Conservation (phyloP, 1,140 invertebrate genomes). For the Drosophila equinoxialis region DNA sequence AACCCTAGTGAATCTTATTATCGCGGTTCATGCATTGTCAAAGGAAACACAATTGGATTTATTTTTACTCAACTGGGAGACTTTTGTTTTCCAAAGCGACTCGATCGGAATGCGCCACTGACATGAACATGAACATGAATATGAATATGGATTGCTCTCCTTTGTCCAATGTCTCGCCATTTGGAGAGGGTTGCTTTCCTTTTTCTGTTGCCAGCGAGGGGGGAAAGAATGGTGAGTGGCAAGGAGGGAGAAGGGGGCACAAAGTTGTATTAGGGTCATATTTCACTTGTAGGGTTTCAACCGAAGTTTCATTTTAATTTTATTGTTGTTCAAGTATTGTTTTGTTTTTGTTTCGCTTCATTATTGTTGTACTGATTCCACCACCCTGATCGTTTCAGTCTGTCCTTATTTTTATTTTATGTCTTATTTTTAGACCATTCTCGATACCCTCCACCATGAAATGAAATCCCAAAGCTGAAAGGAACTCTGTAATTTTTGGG, state of each 20-base stretch:
- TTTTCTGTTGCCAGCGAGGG: slow-evolving; percentile 5
- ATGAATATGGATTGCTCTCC: slow-evolving; percentile 13
- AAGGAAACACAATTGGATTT: slow-evolving; percentile 33
- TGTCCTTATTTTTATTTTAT: too few species aligned
- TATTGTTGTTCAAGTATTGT: slow-evolving; percentile 65
- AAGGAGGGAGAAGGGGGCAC: slow-evolving; percentile 32
- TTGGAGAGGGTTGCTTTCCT: slow-evolving; percentile 34
- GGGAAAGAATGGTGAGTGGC: too few species aligned
- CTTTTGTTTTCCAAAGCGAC: neutral
- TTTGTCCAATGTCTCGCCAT: slow-evolving; percentile 15
- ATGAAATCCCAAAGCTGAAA: slow-evolving; percentile 7
- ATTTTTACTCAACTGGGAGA: slow-evolving; percentile 20
- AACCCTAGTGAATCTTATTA: neutral
- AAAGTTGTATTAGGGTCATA: slow-evolving; percentile 82
- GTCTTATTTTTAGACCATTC: slow-evolving; percentile 2
- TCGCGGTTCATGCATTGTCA: slow-evolving; percentile 24
- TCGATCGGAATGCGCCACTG: slow-evolving; percentile 32
- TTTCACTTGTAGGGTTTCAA: slow-evolving; percentile 82
- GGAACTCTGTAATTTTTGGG: neutral
- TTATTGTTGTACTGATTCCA: slow-evolving; percentile 29
- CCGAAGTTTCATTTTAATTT: slow-evolving; percentile 80
- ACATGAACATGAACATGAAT: slow-evolving; percentile 13
- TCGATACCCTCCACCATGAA: neutral
- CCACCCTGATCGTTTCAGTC: slow-evolving; percentile 46
- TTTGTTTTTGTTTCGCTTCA: slow-evolving; percentile 34